Conservation (phyloP, 2,797 vertebrate genomes). For the Zalophus californianus region DNA sequence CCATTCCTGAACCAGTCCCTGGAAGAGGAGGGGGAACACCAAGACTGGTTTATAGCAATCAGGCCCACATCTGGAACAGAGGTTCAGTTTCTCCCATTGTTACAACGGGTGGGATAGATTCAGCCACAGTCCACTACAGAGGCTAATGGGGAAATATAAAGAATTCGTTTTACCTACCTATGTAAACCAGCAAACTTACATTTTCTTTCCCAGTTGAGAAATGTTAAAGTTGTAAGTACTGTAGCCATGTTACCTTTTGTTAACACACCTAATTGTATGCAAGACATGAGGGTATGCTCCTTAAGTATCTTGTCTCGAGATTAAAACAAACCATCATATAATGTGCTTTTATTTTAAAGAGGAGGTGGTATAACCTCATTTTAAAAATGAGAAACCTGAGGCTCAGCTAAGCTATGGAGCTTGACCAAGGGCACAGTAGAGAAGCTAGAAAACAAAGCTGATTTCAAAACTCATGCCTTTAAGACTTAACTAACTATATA, state of each 20-base stretch:
- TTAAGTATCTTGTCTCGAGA: background rate
- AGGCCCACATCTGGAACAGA: background rate
- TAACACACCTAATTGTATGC: background rate
- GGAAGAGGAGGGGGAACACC: background rate
- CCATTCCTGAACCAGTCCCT: background rate
- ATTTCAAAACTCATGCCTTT: background rate
- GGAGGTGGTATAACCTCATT: background rate
- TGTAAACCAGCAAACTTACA: background rate
- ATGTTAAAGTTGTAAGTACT: background rate
- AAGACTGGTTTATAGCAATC: background rate
- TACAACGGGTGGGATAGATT: background rate
- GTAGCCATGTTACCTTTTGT: background rate
- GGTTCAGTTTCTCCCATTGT: background rate
- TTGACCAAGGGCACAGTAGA: background rate
- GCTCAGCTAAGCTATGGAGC: background rate
- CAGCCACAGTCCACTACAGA: background rate
- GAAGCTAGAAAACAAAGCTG: background rate
- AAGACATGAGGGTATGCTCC: background rate
- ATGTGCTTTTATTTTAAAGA: background rate
- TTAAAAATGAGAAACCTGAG: slow-evolving; percentile 9
- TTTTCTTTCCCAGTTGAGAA: background rate
- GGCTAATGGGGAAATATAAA: background rate
- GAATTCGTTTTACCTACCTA: background rate
- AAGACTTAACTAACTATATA: background rate
- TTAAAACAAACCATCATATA: background rate